These are phyloP conservation scores for Cyclargus thomasi DNA, from an alignment of 1,140 invertebrate genomes.

Conservation along the genomic window DNA sequence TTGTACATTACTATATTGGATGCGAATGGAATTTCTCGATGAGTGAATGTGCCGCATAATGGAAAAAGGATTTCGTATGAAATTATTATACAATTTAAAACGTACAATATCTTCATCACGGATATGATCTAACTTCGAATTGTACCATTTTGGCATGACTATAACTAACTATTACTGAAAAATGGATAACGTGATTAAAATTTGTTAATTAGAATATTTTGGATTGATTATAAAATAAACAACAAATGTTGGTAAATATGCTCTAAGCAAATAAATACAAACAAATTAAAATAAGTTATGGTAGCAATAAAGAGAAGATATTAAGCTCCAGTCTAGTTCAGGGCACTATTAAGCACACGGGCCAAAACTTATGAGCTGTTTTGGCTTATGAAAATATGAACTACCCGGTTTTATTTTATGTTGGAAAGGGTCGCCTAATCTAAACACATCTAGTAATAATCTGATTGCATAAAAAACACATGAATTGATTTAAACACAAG, in stretches of 20 bases:
- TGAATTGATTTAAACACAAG: background rate
- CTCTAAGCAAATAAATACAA: no score
- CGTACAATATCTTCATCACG: no score
- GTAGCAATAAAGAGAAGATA: background rate
- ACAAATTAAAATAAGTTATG: no score
- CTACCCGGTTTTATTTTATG: background rate
- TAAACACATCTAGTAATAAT: background rate
- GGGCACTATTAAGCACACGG: background rate
- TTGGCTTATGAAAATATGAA: conserved; percentile 1
- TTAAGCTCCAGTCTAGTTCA: background rate
- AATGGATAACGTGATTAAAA: no score
- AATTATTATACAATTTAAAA: background rate
- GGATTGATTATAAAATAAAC: no score
- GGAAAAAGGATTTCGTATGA: background rate
- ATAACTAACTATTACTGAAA: no score
- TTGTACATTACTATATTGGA: conserved; percentile 3
- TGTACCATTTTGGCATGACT: no score
- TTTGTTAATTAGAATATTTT: no score
- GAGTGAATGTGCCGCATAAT: background rate
- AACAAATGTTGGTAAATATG: no score
- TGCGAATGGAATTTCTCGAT: background rate
- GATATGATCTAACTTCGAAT: no score
- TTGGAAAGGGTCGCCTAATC: background rate
- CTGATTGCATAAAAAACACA: background rate
- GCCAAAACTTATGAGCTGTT: background rate